Evolutionary conservation across 2,113 vertebrate genomes (phyloP), one percentile per base, ranked within the genome.

Genomic region (Polyodon spathula): DNA sequence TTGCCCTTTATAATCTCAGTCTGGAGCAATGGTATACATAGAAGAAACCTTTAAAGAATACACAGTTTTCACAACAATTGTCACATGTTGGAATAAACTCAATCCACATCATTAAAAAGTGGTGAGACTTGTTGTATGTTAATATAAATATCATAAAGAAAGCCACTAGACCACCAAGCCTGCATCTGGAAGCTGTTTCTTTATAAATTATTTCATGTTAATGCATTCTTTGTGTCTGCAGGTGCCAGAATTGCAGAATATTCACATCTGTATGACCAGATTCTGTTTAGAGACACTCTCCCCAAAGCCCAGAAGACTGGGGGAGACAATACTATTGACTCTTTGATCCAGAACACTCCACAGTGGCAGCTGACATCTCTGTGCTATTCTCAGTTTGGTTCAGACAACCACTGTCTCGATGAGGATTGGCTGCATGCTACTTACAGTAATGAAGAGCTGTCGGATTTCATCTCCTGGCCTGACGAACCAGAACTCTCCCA

Each of bases 171-270:
- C n/a, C n/a, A n/a, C n/a, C n/a, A n/a, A n/a, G n/a, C n/a, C n/a
- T n/a, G n/a, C n/a, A n/a, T n/a, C n/a, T n/a, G n/a, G n/a, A n/a
- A n/a, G n/a, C n/a, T n/a, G n/a, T n/a, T n/a, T n/a, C n/a, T n/a
- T n/a, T n/a, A n/a, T n/a, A n/a, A n/a, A n/a, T n/a, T n/a, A n/a
- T n/a, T n/a, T n/a, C n/a, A n/a, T n/a, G n/a, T n/a, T n/a, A 12
- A 38, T 50, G 2, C 51, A 54, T 16, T 63, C 11, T 64, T 73
- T 16, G 69, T 38, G 60, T 69, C 68, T 72, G n/a, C 64, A 98
- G 96, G 96, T 82, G 94, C 96, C 55, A 88, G 92, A 78, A 97
- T 98, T 77, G 96, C 96, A 6, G 96, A 97, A 71, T 98, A 98
- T 80, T 97, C 95, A 11, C 93, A 97, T 50, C 85, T 98, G 61